Conservation (phyloP, 2,797 vertebrate genomes). For the Pyrocephalus nanus region DNA sequence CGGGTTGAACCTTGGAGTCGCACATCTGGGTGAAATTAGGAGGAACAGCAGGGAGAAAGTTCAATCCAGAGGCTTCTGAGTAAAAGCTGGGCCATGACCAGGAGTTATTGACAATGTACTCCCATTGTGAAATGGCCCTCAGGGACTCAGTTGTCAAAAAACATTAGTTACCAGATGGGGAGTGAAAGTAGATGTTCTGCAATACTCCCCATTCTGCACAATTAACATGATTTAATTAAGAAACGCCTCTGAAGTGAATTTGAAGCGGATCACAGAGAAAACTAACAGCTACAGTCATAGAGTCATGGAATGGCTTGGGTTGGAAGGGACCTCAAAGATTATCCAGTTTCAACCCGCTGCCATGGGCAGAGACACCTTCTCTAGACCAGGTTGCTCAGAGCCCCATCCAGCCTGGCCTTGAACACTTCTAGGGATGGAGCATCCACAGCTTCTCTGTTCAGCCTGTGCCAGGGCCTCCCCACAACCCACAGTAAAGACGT, state of each 20-base stretch:
- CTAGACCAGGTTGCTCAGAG: neutral
- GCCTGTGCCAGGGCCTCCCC: neutral
- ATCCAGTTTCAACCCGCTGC: neutral
- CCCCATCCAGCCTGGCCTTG: neutral
- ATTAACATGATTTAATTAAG: neutral
- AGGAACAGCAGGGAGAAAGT: neutral
- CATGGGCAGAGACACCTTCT: neutral
- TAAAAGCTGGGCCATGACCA: neutral
- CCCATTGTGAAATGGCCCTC: neutral
- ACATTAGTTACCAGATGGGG: neutral
- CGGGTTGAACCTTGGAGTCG: neutral
- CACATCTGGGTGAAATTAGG: constrained; percentile 9
- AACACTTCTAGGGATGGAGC: neutral
- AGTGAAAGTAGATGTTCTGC: neutral
- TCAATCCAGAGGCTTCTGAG: neutral
- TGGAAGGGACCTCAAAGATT: neutral
- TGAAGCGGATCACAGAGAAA: neutral
- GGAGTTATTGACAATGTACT: neutral
- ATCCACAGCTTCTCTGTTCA: neutral
- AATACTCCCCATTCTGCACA: neutral
- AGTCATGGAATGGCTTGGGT: neutral
- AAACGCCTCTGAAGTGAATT: neutral
- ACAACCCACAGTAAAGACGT: too few species aligned
- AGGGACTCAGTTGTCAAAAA: neutral
- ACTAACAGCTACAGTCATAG: neutral